These are phyloP conservation scores for Taphrorychus bicolor DNA, from an alignment of 2,888 invertebrate species.

Conservation along the genomic window DNA sequence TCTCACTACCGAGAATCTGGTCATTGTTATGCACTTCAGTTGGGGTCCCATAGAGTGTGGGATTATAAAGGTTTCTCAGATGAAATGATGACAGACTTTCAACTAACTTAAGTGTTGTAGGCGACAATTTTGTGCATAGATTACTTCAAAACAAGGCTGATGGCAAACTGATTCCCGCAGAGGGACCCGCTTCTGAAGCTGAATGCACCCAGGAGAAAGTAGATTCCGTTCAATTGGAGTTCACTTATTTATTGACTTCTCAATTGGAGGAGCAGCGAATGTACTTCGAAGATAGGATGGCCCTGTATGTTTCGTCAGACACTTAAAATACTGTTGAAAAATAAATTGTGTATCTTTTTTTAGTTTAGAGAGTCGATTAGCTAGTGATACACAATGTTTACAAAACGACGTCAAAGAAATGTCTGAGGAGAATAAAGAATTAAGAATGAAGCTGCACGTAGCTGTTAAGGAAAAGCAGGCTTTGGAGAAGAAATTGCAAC, in stretches of 20 bases:
- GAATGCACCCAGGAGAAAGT: slow-evolving; percentile 79
- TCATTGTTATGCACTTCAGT: slow-evolving; percentile 96
- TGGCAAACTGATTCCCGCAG: slow-evolving; percentile 90
- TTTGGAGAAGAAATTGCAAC: slow-evolving; percentile 74
- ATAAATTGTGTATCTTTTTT: slow-evolving; percentile 1
- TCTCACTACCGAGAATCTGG: slow-evolving; percentile 95
- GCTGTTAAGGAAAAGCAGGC: slow-evolving; percentile 71
- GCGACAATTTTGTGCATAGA: slow-evolving; percentile 68
- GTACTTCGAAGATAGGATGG: slow-evolving; percentile 86
- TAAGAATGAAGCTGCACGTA: slow-evolving; percentile 61
- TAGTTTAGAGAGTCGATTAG: slow-evolving; percentile 55
- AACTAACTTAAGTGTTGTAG: slow-evolving; percentile 33
- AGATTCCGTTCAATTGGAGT: slow-evolving; percentile 94
- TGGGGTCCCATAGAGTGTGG: slow-evolving; percentile 98
- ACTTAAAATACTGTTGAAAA: not conserved
- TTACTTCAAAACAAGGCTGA: slow-evolving; percentile 96
- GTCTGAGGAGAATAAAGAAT: slow-evolving; percentile 61
- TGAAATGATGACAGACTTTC: not conserved
- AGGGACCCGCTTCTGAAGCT: slow-evolving; percentile 69
- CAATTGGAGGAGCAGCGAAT: slow-evolving; percentile 93
- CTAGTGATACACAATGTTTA: slow-evolving; percentile 53
- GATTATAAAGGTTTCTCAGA: slow-evolving; percentile 85
- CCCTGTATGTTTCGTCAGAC: slow-evolving; percentile 52
- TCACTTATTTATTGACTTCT: slow-evolving; percentile 93
- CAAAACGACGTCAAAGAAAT: slow-evolving; percentile 62